Percentiles rank a stretch among this genome's conserved stretches.
phyloP scores from a whole-genome alignment of 2,888 invertebrate genomes.

The Campoletis raptor region DNA sequence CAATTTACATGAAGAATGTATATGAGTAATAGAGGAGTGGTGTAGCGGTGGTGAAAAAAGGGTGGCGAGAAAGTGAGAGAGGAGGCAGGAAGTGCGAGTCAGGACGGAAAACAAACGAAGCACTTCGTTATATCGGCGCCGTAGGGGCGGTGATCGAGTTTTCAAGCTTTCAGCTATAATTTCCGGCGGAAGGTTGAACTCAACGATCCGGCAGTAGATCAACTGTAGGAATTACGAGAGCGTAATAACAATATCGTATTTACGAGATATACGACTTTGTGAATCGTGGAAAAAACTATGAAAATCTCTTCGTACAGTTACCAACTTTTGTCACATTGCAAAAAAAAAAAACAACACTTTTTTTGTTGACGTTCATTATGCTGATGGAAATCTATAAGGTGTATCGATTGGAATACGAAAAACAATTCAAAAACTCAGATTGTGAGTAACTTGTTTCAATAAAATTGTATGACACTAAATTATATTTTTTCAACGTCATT shows the following conservation, averaged over 20 bases:
- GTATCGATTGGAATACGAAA: not conserved
- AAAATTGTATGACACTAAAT: not conserved
- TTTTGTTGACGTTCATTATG: not conserved
- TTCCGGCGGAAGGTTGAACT: constrained; percentile 60
- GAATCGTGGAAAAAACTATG: constrained; percentile 27
- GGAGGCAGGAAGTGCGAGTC: constrained; percentile 47
- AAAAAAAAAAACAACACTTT: not conserved
- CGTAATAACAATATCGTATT: constrained; percentile 48
- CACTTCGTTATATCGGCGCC: constrained; percentile 57
- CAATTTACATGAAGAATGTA: constrained; percentile 14
- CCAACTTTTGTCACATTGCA: constrained; percentile 19
- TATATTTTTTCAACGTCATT: not conserved
- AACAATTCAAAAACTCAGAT: not conserved
- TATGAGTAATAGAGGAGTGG: not conserved
- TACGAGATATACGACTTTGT: constrained; percentile 38
- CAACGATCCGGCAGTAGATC: constrained; percentile 49
- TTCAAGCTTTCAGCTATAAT: constrained; percentile 57
- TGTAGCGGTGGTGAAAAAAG: not conserved
- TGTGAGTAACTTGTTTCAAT: not conserved
- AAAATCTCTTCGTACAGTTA: constrained; percentile 12
- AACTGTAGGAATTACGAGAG: constrained; percentile 35
- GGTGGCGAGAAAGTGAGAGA: constrained; percentile 27
- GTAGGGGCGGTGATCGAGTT: constrained; percentile 51
- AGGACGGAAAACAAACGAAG: constrained; percentile 57
- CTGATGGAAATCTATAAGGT: not conserved